These are phyloP conservation scores for Lasioglossum vierecki DNA, from an alignment of 2,888 invertebrate species.

Conservation along the genomic window DNA sequence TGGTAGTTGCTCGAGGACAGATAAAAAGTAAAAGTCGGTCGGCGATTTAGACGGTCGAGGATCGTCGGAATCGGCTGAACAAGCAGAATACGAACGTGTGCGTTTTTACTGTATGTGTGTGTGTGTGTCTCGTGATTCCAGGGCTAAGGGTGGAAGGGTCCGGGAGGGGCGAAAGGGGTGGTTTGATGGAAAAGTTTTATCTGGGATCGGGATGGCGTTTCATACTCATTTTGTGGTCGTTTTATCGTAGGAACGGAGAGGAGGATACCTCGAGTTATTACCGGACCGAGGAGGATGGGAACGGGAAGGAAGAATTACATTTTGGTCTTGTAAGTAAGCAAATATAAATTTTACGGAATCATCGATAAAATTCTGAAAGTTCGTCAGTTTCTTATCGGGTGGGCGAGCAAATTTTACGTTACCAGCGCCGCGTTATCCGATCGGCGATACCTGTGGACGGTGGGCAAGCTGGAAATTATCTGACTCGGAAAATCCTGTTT, in stretches of 20 bases:
- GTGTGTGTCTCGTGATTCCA: slow-evolving; percentile 6
- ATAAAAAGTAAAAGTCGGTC: slow-evolving; percentile 16
- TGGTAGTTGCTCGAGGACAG: slow-evolving; percentile 16
- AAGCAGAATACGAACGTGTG: slow-evolving; percentile 41
- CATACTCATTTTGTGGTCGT: slow-evolving; percentile 55
- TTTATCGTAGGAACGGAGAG: slow-evolving; percentile 40
- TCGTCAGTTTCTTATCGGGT: slow-evolving; percentile 45
- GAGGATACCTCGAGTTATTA: slow-evolving; percentile 40
- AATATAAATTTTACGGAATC: slow-evolving; percentile 48
- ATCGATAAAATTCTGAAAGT: slow-evolving; percentile 51
- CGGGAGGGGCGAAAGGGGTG: slow-evolving; percentile 6
- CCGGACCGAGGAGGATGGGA: background rate
- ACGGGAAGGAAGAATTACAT: slow-evolving; percentile 40
- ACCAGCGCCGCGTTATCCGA: slow-evolving; percentile 7
- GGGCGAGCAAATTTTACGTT: slow-evolving; percentile 36
- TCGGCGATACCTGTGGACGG: slow-evolving; percentile 9
- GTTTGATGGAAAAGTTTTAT: slow-evolving; percentile 60
- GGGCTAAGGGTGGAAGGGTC: background rate
- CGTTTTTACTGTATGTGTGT: background rate
- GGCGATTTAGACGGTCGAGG: slow-evolving; percentile 40
- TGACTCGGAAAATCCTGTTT: background rate
- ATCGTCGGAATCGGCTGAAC: slow-evolving; percentile 51
- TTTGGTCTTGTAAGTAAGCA: slow-evolving; percentile 54
- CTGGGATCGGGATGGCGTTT: slow-evolving; percentile 52
- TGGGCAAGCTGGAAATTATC: background rate